Evolutionary conservation across 2,113 vertebrate genomes (phyloP).

Genomic region (Pitta sordida): DNA sequence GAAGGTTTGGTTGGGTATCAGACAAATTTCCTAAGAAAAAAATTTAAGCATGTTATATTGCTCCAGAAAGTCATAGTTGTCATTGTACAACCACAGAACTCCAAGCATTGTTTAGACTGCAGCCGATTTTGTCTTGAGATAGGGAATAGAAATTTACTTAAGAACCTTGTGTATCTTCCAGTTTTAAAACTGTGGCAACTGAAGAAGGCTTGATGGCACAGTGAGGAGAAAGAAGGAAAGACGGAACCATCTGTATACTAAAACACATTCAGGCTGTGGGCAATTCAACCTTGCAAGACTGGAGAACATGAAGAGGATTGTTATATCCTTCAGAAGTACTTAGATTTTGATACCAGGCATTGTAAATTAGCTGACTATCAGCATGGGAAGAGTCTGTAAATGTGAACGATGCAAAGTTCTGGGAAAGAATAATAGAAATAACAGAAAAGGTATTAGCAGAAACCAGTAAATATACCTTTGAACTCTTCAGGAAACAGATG

Average conservation of each 20-base stretch:
- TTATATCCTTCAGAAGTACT: neutral
- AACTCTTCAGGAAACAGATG: conserved; percentile 85
- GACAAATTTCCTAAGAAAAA: neutral
- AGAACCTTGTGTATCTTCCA: neutral
- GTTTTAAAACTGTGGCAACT: neutral
- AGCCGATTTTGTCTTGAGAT: neutral
- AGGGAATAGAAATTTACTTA: neutral
- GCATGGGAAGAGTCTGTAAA: neutral
- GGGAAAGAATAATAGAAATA: neutral
- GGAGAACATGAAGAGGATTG: neutral
- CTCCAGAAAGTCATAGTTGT: neutral
- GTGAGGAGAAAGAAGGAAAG: neutral
- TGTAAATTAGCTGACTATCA: conserved; percentile 15
- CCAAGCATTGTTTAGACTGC: neutral
- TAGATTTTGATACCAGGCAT: neutral
- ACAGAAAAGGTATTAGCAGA: neutral
- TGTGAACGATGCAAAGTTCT: neutral
- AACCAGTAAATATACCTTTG: conserved; percentile 73
- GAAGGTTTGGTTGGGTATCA: neutral
- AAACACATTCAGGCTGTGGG: neutral
- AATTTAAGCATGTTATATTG: neutral
- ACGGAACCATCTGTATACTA: neutral
- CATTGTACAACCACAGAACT: neutral
- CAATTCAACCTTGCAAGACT: neutral
- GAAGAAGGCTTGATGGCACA: neutral